Percentiles rank a stretch among this genome's conserved stretches.
phyloP scores from a whole-genome alignment of 2,113 vertebrate species.

The Lampris megalopsis region DNA sequence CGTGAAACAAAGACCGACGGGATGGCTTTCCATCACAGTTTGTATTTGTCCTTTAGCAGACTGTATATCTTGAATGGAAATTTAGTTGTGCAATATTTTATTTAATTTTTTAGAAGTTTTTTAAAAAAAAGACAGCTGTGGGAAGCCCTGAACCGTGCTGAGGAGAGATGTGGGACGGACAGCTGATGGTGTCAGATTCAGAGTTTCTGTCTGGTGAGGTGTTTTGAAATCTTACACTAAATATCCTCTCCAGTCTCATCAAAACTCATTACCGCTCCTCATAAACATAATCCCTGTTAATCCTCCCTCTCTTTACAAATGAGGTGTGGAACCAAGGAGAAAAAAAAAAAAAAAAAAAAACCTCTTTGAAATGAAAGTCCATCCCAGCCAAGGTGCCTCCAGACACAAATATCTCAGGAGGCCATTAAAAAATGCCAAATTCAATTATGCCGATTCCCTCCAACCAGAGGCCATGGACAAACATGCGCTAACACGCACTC shows the following conservation, averaged over 20 bases:
- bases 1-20: no score
- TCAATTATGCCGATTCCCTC: conserved; percentile 70
- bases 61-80: no score
- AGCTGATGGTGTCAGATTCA: conserved; percentile 36
- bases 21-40: no score
- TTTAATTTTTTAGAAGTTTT: no score
- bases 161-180: conserved; percentile 26
- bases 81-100: no score
- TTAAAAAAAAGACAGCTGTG: no score
- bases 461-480: conserved; percentile 40
- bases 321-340: conserved; percentile 57
- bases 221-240: conserved; percentile 74
- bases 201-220: conserved; percentile 23
- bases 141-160: no score
- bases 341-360: conserved; percentile 42
- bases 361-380: conserved; percentile 67
- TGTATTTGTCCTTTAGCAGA: no score
- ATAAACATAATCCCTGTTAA: conserved; percentile 76
- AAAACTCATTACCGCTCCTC: conserved; percentile 72
- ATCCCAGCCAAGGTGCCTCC: conserved; percentile 50
- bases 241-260: conserved; percentile 74
- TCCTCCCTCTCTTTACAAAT: conserved; percentile 62
- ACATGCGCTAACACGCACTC: conserved; percentile 34
- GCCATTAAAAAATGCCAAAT: conserved; percentile 77
- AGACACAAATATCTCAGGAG: conserved; percentile 73